Evolutionary conservation across 2,888 invertebrate genomes (phyloP).

Genomic region (Sussaba pulchella): DNA sequence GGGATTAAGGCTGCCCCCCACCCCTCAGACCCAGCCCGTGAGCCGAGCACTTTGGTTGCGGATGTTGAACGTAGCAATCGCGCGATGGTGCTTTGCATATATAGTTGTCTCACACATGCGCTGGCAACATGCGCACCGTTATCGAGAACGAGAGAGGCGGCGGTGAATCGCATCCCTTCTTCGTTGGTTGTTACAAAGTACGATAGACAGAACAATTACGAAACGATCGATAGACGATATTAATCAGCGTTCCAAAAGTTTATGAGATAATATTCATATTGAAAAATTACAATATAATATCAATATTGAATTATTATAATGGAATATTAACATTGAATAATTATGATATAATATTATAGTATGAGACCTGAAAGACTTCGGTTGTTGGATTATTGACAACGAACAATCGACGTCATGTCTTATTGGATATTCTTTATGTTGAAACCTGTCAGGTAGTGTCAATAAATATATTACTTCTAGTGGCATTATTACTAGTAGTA

Average conservation of each 20-base stretch:
- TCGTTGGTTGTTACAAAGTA: neutral
- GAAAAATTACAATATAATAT: neutral
- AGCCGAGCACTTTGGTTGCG: slow-evolving; percentile 48
- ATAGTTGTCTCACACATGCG: slow-evolving; percentile 14
- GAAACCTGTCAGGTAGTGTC: too few relatives aligned
- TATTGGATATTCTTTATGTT: too few relatives aligned
- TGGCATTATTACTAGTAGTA: too few relatives aligned
- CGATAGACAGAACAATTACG: too few relatives aligned
- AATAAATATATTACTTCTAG: too few relatives aligned
- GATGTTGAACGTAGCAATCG: slow-evolving; percentile 53
- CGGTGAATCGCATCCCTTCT: slow-evolving; percentile 11
- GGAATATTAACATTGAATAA: too few relatives aligned
- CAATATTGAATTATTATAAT: too few relatives aligned
- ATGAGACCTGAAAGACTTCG: too few relatives aligned
- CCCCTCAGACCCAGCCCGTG: slow-evolving; percentile 19
- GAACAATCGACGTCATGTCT: too few relatives aligned
- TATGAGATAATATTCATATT: neutral
- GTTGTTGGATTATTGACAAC: too few relatives aligned
- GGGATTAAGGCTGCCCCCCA: slow-evolving; percentile 73
- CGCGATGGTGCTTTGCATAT: slow-evolving; percentile 22
- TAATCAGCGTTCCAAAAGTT: neutral
- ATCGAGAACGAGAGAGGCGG: slow-evolving; percentile 28
- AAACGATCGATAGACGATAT: neutral
- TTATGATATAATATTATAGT: too few relatives aligned
- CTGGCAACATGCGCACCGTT: slow-evolving; percentile 38